phyloP scores from a whole-genome alignment of 2,113 vertebrate species.

The Asarcornis scutulata region DNA sequence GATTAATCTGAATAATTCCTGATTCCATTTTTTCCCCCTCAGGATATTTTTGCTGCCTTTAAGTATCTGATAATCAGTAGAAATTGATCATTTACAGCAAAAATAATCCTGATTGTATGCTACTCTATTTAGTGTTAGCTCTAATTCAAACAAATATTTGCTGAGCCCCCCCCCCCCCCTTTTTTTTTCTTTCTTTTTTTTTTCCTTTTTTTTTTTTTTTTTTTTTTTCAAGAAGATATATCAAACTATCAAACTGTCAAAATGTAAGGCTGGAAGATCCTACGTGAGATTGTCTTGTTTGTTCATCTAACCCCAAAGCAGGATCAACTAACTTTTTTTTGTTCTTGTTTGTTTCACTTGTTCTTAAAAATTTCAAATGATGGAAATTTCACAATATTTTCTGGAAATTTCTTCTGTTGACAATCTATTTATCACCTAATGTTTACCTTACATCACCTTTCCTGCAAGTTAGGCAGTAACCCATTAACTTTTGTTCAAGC shows the following conservation, averaged over 20 bases:
- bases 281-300: background rate
- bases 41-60: background rate
- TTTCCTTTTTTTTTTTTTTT: background rate
- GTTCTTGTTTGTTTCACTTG: background rate
- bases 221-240: background rate
- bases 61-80: background rate
- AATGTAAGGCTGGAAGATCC: background rate
- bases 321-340: background rate
- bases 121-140: background rate
- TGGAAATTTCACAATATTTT: background rate
- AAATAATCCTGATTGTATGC: background rate
- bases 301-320: background rate
- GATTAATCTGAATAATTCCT: background rate
- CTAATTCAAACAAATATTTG: background rate
- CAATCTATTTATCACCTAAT: background rate
- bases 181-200: background rate
- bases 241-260: background rate
- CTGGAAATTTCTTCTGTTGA: background rate
- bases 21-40: background rate
- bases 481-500: background rate
- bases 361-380: background rate
- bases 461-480: background rate
- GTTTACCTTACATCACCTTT: background rate
- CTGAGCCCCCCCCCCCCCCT: background rate
- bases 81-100: background rate